Base-by-base conservation (phyloP, 2,888 invertebrate genomes). In the Drosophila fulvimacula region DNA sequence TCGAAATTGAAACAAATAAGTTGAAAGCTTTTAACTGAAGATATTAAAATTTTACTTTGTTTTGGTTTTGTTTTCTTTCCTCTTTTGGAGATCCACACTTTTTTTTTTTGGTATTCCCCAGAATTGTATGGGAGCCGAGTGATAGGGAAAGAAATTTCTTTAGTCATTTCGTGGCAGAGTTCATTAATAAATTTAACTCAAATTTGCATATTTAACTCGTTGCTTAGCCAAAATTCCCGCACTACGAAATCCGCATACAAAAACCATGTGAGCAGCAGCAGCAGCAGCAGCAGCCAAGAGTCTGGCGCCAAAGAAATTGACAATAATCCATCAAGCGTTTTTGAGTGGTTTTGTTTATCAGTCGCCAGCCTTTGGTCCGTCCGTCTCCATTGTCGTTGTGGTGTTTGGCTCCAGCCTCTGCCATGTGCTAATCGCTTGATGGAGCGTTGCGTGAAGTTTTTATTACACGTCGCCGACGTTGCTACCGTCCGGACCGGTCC, bases 281-380 rank as follows among this genome's bases (percentile, higher is more conserved):
- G n/a, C n/a, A n/a, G n/a, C n/a, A 79, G 61, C 68, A 68, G 65
- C 61, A 67, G 76, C 64, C 24, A 46, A 56, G 24, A 11, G 69
- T 73, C 76, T 89, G 89, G 89, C 89, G 88, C 89, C 89, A 87
- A 81, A 80, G 82, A 89, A 86, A 89, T 84, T 84, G 71, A 61
- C 76, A 81, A 74, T 76, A 77, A 89, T 89, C 79, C 76, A 89
- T 89, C 87, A 89, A 72, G 65, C 58, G 60, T 27, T 53, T 70
- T 69, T 65, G 73, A 79, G 69, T 69, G 65, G 62, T 73, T 76
- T 73, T 73, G 51, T 65, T 70, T 73, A 73, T 78, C 79, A 70
- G 55, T 60, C 15, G 11, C 19, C 21, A 17, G 30, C 27, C 46
- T 27, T 24, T 5, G 13, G 24, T 46, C 27, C n/a, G 4, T n/a